A percentile compares a stretch with the other conserved stretches of the same genome.
phyloP scores from a whole-genome alignment of 2,797 vertebrate species.

The Fundulus diaphanus region DNA sequence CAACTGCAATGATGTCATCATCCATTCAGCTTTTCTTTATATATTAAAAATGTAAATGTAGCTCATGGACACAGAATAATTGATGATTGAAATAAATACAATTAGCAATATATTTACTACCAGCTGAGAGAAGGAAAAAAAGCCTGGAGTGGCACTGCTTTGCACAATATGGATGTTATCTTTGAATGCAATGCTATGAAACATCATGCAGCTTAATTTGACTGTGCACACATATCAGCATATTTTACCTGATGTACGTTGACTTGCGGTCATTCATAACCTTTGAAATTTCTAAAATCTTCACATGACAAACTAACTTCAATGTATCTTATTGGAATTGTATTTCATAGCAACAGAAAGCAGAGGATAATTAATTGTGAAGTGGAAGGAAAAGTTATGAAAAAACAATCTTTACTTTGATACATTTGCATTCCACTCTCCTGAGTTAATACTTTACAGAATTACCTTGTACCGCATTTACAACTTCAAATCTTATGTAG shows the following conservation, averaged over 20 bases:
- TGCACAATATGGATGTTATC: constrained; percentile 7
- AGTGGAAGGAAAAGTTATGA: neutral
- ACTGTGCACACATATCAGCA: neutral
- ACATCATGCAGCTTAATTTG: neutral
- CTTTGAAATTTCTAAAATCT: neutral
- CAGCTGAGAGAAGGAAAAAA: constrained; percentile 34
- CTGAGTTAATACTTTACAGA: neutral
- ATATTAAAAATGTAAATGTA: constrained; percentile 56
- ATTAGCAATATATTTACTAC: constrained; percentile 52
- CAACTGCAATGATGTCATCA: constrained; percentile 56
- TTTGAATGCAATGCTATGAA: constrained; percentile 1
- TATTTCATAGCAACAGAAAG: neutral
- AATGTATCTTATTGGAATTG: neutral
- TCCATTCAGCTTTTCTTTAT: constrained; percentile 54
- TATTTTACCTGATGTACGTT: neutral
- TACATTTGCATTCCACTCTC: neutral
- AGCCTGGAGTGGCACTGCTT: constrained; percentile 25
- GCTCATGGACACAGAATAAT: constrained; percentile 31
- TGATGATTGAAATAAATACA: constrained; percentile 60
- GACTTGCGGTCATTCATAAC: neutral
- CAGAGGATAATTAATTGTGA: neutral
- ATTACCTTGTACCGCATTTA: neutral
- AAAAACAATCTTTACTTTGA: neutral
- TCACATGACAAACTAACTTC: neutral
- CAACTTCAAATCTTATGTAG: no score